Percentiles rank a stretch among this genome's conserved stretches.
These are phyloP conservation scores for Drosophila baimaii DNA, from an alignment of 1,140 invertebrate genomes.

Conservation along the genomic window DNA sequence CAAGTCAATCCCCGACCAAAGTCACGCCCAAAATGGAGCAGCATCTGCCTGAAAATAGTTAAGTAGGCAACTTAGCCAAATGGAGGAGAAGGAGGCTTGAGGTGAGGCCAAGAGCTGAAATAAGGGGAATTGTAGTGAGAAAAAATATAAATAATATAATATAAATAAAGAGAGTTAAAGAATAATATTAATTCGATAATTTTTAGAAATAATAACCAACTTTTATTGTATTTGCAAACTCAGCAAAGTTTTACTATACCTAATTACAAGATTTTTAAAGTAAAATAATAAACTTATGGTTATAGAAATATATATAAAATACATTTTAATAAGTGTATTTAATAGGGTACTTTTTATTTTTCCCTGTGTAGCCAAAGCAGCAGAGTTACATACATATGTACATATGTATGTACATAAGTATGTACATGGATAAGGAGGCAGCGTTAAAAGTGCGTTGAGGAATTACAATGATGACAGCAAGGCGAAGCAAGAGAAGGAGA, in stretches of 20 bases:
- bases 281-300: background rate
- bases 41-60: slow-evolving; percentile 70
- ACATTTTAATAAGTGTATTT: background rate
- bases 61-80: slow-evolving; percentile 78
- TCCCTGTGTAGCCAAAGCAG: slow-evolving; percentile 14
- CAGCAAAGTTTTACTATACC: too few relatives aligned
- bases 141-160: background rate
- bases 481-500: slow-evolving; percentile 2
- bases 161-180: background rate
- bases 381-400: too few relatives aligned
- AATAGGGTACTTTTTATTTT: background rate
- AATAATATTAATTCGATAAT: background rate
- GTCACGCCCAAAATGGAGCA: slow-evolving; percentile 57
- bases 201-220: too few relatives aligned
- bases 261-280: too few relatives aligned
- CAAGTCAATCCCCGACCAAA: slow-evolving; percentile 17
- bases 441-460: slow-evolving; percentile 60
- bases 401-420: too few relatives aligned
- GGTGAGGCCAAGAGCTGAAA: slow-evolving; percentile 17
- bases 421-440: slow-evolving; percentile 18
- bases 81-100: too few relatives aligned
- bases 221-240: too few relatives aligned
- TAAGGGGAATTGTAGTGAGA: slow-evolving; percentile 1
- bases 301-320: too few relatives aligned
- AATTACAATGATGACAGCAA: slow-evolving; percentile 66